Evolutionary conservation across 2,888 invertebrate genomes (phyloP), one percentile per base, ranked within the genome.

Genomic region (Conchocele bisecta): DNA sequence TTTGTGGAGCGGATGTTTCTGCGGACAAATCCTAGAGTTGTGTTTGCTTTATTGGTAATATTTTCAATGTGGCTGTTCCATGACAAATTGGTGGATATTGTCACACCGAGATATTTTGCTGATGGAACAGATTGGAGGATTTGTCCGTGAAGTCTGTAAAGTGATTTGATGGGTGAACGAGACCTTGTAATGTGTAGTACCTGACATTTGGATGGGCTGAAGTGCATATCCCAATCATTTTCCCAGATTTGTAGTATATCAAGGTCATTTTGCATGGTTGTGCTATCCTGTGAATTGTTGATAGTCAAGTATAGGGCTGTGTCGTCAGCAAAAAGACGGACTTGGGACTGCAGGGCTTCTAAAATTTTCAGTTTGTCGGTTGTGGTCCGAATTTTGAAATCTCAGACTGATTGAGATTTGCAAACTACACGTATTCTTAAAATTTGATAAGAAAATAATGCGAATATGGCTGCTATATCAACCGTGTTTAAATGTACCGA

Each of bases 291-390:
- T 3, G 0, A 11, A 17, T 26, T 22, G 1, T 50, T 29, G 11
- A 58, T 35, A 5, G 58, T 33, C 9, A 66, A 24, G 33, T 66
- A 58, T 7, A 66, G 44, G 26, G 51, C 42, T 31, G 57, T 65
- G 31, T 57, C 58, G 28, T 64, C 64, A 13, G 46, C 64, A 37
- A 64, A 64, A 15, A 46, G 46, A 48, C 37, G 37, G n/a, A n/a
- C n/a, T n/a, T n/a, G n/a, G n/a, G n/a, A n/a, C n/a, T n/a, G n/a
- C n/a, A n/a, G n/a, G n/a, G n/a, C n/a, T n/a, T n/a, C n/a, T n/a
- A n/a, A n/a, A n/a, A n/a, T n/a, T n/a, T n/a, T n/a, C n/a, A n/a
- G n/a, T n/a, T n/a, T n/a, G n/a, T n/a, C n/a, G n/a, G n/a, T n/a
- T n/a, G n/a, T n/a, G n/a, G n/a, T n/a, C n/a, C n/a, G n/a, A n/a